Conservation (phyloP, 2,113 vertebrate genomes). For the Pampusana beccarii region DNA sequence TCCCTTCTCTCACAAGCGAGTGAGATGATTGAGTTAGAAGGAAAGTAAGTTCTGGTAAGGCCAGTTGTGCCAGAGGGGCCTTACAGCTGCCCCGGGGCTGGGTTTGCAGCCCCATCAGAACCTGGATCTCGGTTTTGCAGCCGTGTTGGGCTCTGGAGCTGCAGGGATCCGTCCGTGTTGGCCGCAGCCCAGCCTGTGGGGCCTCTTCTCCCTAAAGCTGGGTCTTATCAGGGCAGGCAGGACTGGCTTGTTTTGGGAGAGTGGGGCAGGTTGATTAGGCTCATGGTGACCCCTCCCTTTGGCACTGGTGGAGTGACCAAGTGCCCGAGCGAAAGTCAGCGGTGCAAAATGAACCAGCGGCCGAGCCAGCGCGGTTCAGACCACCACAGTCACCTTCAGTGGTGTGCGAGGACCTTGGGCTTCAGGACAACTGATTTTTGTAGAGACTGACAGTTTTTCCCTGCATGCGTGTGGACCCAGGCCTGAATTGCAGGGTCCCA, state of each 20-base stretch:
- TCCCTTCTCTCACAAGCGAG: background rate
- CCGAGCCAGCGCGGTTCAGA: background rate
- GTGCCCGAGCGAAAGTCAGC: background rate
- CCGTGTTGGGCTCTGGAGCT: background rate
- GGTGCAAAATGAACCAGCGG: background rate
- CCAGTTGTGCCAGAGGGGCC: background rate
- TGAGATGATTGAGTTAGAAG: background rate
- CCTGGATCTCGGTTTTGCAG: background rate
- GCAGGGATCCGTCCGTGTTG: background rate
- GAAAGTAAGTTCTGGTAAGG: background rate
- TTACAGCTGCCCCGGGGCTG: accelerated
- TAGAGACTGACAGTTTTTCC: background rate
- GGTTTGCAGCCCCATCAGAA: background rate
- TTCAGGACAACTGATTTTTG: background rate
- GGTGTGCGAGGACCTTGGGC: background rate
- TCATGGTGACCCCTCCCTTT: background rate
- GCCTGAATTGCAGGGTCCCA: background rate
- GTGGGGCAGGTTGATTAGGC: background rate
- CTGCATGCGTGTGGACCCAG: accelerated
- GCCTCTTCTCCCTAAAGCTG: background rate
- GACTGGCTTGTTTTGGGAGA: background rate
- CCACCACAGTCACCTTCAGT: background rate
- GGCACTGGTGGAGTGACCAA: background rate
- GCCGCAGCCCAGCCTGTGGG: background rate
- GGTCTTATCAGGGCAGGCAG: background rate